Base-by-base conservation (phyloP, 2,888 invertebrate genomes). In the Druceiella hillmani region DNA sequence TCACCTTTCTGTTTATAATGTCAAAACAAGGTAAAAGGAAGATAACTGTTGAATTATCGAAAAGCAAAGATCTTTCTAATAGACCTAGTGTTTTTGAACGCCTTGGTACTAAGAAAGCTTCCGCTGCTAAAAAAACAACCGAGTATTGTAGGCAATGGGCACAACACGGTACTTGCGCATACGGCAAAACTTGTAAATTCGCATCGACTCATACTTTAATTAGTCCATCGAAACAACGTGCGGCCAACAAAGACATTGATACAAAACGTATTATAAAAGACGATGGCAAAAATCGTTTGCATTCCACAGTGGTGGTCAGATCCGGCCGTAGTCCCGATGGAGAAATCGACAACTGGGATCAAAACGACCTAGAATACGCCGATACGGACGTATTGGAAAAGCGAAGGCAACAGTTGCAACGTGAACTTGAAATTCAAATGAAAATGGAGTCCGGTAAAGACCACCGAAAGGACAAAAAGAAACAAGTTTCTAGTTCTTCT, bases 51-150 rank as follows among this genome's bases (percentile, higher is more conserved):
- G 83, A 81, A 66, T 74, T 81, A 65, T 75, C 79, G 59, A 79
- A 80, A 74, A 73, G 74, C 60, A 81, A 81, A 70, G 76, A 77
- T 58, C 64, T 76, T 53, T 61, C 75, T 60, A 66, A 66, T 56
- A 76, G 85, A 63, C 85, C 84, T 50, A 87, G 86, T 74, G 87
- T 87, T 51, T 87, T 87, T 67, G 87, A 87, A 66, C 77, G 87
- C 53, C 76, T 87, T 55, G 87, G 87, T 51, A 85, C 83, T 28
- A 84, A 84, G 66, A 81, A 83, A 57, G 69, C 70, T 44, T 63
- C 74, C 17, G 59, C 59, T 49, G 34, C 28, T 17, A 73, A 73
- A 59, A 74, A 71, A 72, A 65, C 74, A 67, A 64, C 74, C 67
- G 82, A 82, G 62, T 79, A 77, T 64, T 84, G 84, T 59, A 78